Evolutionary conservation across 1,140 invertebrate genomes (phyloP), one percentile per base, ranked within the genome.

Genomic region (Drosophila saltans): DNA sequence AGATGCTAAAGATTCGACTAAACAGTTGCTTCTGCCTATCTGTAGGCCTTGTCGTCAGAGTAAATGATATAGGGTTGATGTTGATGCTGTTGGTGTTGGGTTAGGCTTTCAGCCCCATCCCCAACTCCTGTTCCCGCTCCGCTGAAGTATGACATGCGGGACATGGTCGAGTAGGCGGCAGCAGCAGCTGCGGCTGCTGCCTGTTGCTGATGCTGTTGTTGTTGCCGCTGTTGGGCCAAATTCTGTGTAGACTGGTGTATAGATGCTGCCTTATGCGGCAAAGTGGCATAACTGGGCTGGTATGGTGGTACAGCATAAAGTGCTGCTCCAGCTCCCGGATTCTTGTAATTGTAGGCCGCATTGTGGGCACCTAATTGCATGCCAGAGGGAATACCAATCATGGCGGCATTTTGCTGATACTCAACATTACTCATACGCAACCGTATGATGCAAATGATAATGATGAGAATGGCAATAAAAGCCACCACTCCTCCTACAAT

Each of bases 401-500:
- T 95, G 21, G 95, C 83, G 1, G 94, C 95, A 33, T 94, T 95
- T 63, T 95, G 95, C 59, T 95, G 94, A 72, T 96, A 96, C 63
- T 95, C 94, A 5, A 93, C 94, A 24, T 94, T 94, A 43, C 93
- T 94, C 94, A 95, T 96, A 77, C 94, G 93, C 77, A 95, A 88
- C 26, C 97, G 94, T 10, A 97, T 96, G 16, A 98, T 96, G 88
- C 97, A 98, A 68, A 98, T 97, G 1, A 96, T 95, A 26, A 98
- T 96, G 36, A 98, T 96, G 11, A 98, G 93, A 69, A 98, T 95
- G 8, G 96, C 96, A 58, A 98, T 97, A 81, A 98, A 97, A 1
- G 96, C 97, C 10, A 98, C 96, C 1, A 98, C 97, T 11, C 97
- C 97, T 1, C 97, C 97, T 0, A 98, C 97, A 75, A 98, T 98